Evolutionary conservation across 2,797 vertebrate species (phyloP).

Genomic region (Hapalemur alaotrensis): DNA sequence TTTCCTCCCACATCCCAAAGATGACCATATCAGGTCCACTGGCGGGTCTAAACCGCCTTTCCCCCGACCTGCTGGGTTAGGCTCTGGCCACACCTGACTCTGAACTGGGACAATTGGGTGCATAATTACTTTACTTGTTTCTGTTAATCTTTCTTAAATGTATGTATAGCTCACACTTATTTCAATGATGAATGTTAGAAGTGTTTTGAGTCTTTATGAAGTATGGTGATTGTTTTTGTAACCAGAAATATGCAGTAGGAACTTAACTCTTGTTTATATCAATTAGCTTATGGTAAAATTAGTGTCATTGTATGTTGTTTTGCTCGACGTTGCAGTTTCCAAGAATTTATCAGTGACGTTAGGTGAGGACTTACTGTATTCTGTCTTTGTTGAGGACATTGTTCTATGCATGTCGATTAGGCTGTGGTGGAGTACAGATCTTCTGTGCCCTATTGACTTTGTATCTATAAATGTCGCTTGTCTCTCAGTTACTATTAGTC

Average conservation of each 20-base stretch:
- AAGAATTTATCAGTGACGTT: neutral
- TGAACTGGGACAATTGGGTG: neutral
- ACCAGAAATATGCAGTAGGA: neutral
- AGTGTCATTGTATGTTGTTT: neutral
- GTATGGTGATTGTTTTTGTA: neutral
- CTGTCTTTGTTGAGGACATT: neutral
- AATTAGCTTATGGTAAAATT: neutral
- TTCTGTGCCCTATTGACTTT: neutral
- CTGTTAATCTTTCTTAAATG: neutral
- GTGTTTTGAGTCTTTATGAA: neutral
- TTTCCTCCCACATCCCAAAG: neutral
- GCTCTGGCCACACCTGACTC: neutral
- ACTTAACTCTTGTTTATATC: neutral
- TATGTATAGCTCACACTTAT: neutral
- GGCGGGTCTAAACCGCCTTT: neutral
- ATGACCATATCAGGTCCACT: neutral
- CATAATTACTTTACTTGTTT: neutral
- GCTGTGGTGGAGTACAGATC: neutral
- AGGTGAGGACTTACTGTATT: neutral
- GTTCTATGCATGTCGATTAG: neutral
- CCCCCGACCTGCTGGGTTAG: neutral
- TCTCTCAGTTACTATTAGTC: neutral
- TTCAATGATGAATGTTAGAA: neutral
- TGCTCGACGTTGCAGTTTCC: neutral
- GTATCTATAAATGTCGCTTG: neutral